Percentiles rank a stretch among this genome's conserved stretches.
Conservation (phyloP, 2,888 invertebrate species). For the Palloptera scutellata region DNA sequence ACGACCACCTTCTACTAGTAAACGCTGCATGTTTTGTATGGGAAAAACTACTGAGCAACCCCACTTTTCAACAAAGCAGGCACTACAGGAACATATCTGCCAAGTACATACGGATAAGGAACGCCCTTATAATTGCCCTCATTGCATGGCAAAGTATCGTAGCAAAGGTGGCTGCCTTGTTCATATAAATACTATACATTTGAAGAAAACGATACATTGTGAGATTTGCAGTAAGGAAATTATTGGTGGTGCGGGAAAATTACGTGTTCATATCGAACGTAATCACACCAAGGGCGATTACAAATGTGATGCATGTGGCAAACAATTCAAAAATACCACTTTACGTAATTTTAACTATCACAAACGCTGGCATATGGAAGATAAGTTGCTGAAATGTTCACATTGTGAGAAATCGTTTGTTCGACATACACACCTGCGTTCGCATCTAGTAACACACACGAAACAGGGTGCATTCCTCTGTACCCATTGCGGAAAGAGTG, state of each 20-base stretch:
- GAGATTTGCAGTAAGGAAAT: constrained; percentile 15
- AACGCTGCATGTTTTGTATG: constrained; percentile 18
- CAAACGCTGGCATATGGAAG: constrained; percentile 21
- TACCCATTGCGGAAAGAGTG: constrained; percentile 21
- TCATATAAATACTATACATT: constrained; percentile 23
- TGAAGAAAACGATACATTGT: constrained; percentile 15
- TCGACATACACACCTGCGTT: constrained; percentile 7
- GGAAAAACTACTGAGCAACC: constrained; percentile 15
- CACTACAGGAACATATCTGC: constrained; percentile 10
- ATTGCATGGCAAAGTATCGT: constrained; percentile 17
- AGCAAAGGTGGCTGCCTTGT: constrained; percentile 20
- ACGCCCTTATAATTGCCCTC: constrained; percentile 21
- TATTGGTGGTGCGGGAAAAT: constrained; percentile 19
- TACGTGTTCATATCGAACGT: constrained; percentile 24
- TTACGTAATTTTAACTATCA: constrained; percentile 25
- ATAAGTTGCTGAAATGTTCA: constrained; percentile 17
- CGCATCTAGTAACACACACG: constrained; percentile 21
- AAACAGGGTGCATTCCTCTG: constrained; percentile 21
- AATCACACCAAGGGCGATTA: constrained; percentile 26
- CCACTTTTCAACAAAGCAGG: constrained; percentile 4
- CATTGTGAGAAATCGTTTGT: constrained; percentile 23
- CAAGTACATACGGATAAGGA: constrained; percentile 18
- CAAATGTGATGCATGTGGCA: constrained; percentile 22
- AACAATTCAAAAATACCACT: constrained; percentile 17
- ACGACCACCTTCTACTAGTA: background rate